Evolutionary conservation across 2,888 invertebrate genomes (phyloP), one percentile per base, ranked within the genome.

Genomic region (Mythimna ferrago): DNA sequence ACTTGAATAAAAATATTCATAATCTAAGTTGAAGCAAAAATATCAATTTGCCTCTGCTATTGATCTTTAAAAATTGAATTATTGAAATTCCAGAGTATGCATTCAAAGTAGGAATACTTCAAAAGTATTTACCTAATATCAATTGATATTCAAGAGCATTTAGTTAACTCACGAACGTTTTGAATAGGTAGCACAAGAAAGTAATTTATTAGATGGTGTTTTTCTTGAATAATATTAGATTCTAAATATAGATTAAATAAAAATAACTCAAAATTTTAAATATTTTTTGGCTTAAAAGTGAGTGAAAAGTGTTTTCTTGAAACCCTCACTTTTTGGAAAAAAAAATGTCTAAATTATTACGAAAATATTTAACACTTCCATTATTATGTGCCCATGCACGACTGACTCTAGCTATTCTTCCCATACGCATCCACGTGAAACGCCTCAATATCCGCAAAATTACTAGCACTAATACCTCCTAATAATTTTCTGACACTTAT

Each of bases 61-160:
- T 56, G 56, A 56, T 56, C 21, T 54, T 54, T 54, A 54, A 54
- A 54, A 54, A 54, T 54, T 9, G 21, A 21, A 54, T 54, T 21
- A 54, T 54, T 11, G 7, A 21, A 54, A 21, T 21, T 54, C 21
- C 11, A 54, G 11, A 54, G 54, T 11, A 21, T 21, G 10, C 21
- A 54, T 54, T 54, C n/a, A 21, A 11, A 54, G 11, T 21, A 54
- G 21, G 21, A 54, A 21, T 11, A 48, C 16, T 48, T 53, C 7
- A 53, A 53, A 53, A 53, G 51, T 53, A n/a, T 53, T 53, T 53
- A 19, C 51, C 51, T 56, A 14, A 56, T 56, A 26, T 56, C 56
- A 56, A 56, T 56, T 56, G 54, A 56, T 21, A 56, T 56, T 56
- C 26, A 56, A 26, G 14, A 56, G 26, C 14, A 6, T 14, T 56